phyloP scores from a whole-genome alignment of 2,888 invertebrate genomes.

The Hydrotaea cyrtoneurina region DNA sequence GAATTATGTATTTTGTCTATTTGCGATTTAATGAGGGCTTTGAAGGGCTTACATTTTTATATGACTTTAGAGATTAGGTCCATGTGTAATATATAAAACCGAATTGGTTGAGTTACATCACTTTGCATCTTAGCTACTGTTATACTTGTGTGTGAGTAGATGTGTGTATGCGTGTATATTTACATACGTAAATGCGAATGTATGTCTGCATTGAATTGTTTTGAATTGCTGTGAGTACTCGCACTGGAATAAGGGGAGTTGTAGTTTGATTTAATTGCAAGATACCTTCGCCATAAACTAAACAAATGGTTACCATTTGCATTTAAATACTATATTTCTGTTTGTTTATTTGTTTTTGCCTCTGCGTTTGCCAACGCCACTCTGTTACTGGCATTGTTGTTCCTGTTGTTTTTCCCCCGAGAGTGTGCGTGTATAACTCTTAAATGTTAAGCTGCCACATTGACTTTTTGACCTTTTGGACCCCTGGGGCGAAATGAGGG shows the following conservation, averaged over 20 bases:
- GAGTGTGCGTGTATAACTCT: slow-evolving; percentile 36
- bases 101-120: too few species aligned
- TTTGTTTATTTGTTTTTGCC: slow-evolving; percentile 24
- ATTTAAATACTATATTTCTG: slow-evolving; percentile 54
- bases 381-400: not conserved
- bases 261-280: slow-evolving; percentile 62
- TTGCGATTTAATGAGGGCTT: too few species aligned
- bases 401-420: too few species aligned
- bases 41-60: too few species aligned
- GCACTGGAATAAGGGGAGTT: slow-evolving; percentile 38
- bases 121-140: too few species aligned
- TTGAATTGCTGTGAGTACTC: not conserved
- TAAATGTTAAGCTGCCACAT: slow-evolving; percentile 47
- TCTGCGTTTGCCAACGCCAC: too few species aligned
- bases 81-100: too few species aligned
- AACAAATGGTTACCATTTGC: slow-evolving; percentile 59
- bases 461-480: slow-evolving; percentile 62
- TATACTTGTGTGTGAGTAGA: too few species aligned
- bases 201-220: slow-evolving; percentile 16
- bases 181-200: not conserved
- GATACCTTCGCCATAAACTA: slow-evolving; percentile 53
- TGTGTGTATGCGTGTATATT: not conserved
- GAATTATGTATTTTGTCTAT: too few species aligned
- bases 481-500: slow-evolving; percentile 7
- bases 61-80: too few species aligned